A percentile compares a stretch with the other conserved stretches of the same genome.
Evolutionary conservation across 2,797 vertebrate genomes (phyloP).

Genomic region (Oreochromis mossambicus): DNA sequence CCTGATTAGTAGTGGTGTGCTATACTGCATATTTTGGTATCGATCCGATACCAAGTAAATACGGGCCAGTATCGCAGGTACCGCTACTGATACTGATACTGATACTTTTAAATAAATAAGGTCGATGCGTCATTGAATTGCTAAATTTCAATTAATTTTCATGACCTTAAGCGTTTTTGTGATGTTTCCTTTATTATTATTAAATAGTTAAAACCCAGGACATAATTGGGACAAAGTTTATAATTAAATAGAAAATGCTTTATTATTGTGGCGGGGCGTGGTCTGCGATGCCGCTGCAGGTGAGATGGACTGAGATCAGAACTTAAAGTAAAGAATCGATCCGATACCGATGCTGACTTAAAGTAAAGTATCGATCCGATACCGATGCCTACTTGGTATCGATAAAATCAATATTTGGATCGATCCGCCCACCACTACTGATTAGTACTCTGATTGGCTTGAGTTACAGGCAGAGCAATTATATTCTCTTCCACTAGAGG

Average conservation of each 20-base stretch:
- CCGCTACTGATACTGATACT: not conserved
- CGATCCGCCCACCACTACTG: too few relatives aligned
- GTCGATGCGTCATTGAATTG: not conserved
- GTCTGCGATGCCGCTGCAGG: not conserved
- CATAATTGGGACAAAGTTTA: not conserved
- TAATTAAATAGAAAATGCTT: not conserved
- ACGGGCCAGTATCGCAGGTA: fast-evolving
- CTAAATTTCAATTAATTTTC: not conserved
- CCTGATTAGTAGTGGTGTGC: not conserved
- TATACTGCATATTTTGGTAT: not conserved
- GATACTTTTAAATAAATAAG: not conserved
- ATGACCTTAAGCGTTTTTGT: not conserved
- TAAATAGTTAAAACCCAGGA: not conserved
- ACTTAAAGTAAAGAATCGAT: not conserved
- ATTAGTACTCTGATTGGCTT: not conserved
- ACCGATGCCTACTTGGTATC: not conserved
- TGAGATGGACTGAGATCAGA: not conserved
- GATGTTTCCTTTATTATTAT: not conserved
- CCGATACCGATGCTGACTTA: fast-evolving
- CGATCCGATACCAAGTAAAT: not conserved
- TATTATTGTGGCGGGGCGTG: fast-evolving
- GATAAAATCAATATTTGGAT: not conserved
- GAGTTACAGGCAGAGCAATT: not conserved
- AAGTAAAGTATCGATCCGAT: not conserved
- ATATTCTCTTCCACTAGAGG: not conserved